Conservation (phyloP, 1,140 invertebrate genomes). For the Coenobita brevimanus region DNA sequence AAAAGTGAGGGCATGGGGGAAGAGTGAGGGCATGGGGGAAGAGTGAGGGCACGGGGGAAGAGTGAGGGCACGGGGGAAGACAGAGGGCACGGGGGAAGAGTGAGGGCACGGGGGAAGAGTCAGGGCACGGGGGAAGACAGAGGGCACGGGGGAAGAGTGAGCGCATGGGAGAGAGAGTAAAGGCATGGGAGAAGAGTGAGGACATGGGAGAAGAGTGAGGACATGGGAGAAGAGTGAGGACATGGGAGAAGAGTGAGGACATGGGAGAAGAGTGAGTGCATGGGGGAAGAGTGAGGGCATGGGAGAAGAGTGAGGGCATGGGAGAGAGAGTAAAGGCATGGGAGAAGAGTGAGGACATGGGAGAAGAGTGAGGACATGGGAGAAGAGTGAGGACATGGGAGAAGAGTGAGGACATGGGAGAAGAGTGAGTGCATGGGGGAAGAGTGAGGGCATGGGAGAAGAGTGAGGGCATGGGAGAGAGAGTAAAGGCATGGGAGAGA, state of each 20-base stretch:
- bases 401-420: neutral
- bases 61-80: too few relatives aligned
- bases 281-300: neutral
- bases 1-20: too few relatives aligned
- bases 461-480: neutral
- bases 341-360: neutral
- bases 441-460: neutral
- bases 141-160: neutral
- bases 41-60: too few relatives aligned
- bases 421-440: too few relatives aligned
- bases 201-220: neutral
- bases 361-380: neutral
- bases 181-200: neutral
- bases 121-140: neutral
- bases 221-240: neutral
- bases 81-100: too few relatives aligned
- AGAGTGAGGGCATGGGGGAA: too few relatives aligned
- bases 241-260: neutral
- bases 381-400: neutral
- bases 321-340: neutral
- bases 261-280: neutral
- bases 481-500: neutral
- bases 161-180: neutral
- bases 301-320: neutral
- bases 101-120: too few relatives aligned